Conservation (phyloP, 2,797 vertebrate species). For the Sorex maritimensis region DNA sequence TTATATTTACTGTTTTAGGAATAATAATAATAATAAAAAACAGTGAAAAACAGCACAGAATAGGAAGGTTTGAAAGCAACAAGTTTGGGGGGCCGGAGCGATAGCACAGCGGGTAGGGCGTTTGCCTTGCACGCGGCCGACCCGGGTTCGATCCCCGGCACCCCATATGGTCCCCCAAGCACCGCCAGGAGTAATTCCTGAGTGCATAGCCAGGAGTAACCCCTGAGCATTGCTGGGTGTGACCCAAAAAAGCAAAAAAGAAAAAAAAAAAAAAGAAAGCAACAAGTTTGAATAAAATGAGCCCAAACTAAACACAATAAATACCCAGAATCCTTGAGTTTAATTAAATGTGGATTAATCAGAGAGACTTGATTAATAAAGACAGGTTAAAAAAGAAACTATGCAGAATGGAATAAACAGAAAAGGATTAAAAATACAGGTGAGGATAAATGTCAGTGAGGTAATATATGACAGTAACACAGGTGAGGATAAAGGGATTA, state of each 20-base stretch:
- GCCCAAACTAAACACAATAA: conserved; percentile 5
- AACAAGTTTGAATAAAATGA: conserved; percentile 53
- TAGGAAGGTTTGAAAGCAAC: conserved; percentile 1
- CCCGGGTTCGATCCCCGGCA: no score
- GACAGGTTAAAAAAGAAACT: conserved; percentile 51
- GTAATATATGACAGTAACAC: no score
- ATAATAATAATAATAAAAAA: not conserved
- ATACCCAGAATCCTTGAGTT: conserved; percentile 29
- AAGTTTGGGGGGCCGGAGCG: not conserved
- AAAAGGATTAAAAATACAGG: not conserved
- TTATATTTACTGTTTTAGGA: not conserved
- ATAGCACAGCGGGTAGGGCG: no score
- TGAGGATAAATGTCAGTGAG: no score
- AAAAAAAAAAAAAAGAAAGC: not conserved
- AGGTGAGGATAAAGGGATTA: not conserved
- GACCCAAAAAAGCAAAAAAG: no score
- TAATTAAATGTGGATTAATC: conserved; percentile 39
- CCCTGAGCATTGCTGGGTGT: no score
- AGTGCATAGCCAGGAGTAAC: no score
- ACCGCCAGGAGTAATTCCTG: no score
- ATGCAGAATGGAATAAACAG: not conserved
- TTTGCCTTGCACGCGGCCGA: no score
- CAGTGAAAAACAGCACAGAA: not conserved
- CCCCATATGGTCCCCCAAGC: no score
- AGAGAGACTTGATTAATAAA: conserved; percentile 7